phyloP scores from a whole-genome alignment of 2,888 invertebrate genomes.

The Athripsodes cinereus region DNA sequence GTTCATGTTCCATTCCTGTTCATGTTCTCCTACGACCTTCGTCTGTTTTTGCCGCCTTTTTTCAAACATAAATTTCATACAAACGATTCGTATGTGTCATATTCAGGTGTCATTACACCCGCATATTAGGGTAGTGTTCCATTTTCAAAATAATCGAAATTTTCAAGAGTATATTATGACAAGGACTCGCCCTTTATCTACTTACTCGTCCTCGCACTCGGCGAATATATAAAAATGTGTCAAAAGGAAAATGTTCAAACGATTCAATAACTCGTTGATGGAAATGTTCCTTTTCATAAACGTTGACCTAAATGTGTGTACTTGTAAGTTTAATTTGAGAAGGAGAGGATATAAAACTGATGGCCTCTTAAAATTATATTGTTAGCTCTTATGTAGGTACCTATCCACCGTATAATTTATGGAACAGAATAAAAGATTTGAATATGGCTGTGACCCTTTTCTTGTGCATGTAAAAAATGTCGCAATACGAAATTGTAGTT shows the following conservation, averaged over 20 bases:
- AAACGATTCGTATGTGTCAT: slow-evolving; percentile 28
- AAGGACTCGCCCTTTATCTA: neutral
- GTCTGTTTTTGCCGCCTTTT: slow-evolving; percentile 24
- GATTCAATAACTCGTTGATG: neutral
- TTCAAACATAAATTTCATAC: slow-evolving; percentile 24
- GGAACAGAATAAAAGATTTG: too few relatives aligned
- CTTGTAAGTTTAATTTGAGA: too few relatives aligned
- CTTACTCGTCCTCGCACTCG: neutral
- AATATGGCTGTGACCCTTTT: too few relatives aligned
- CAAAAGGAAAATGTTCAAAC: neutral
- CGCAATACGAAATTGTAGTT: too few relatives aligned
- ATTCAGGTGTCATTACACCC: slow-evolving; percentile 27
- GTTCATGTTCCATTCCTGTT: slow-evolving; percentile 13
- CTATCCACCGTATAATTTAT: too few relatives aligned
- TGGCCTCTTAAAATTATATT: too few relatives aligned
- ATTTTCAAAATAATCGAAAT: slow-evolving; percentile 3
- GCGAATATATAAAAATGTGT: neutral
- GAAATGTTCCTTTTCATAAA: neutral
- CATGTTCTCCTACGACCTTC: slow-evolving; percentile 15
- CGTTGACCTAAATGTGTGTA: neutral
- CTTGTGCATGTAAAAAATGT: too few relatives aligned
- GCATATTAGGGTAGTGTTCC: slow-evolving; percentile 1
- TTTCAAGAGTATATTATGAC: slow-evolving; percentile 1
- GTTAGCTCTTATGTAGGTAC: too few relatives aligned
- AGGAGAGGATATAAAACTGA: too few relatives aligned